A percentile compares a stretch with the other conserved stretches of the same genome.
These are phyloP conservation scores for Trichosurus vulpecula DNA, from an alignment of 2,797 vertebrate species.

Conservation along the genomic window DNA sequence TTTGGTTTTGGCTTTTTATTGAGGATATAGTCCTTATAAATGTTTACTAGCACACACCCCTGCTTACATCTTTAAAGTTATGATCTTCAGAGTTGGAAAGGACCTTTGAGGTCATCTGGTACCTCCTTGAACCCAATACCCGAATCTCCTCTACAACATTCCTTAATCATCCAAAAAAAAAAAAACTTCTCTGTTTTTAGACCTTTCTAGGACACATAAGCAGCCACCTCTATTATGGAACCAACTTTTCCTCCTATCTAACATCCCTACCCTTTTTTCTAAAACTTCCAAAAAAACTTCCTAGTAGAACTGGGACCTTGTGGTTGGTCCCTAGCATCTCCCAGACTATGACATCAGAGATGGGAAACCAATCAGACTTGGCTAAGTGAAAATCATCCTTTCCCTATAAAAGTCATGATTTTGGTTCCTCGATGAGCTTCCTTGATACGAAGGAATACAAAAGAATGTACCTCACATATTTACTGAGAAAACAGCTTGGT, in stretches of 20 bases:
- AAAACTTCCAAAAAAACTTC: not conserved
- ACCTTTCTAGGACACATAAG: not conserved
- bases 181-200: not conserved
- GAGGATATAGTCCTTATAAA: not conserved
- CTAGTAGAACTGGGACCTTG: not conserved
- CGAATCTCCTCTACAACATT: too few relatives aligned
- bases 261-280: not conserved
- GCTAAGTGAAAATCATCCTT: not conserved
- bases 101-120: not conserved
- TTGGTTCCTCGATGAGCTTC: not conserved
- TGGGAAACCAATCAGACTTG: not conserved
- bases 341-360: too few relatives aligned
- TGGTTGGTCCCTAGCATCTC: not conserved
- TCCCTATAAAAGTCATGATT: not conserved
- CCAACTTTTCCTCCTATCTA: not conserved
- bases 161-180: not conserved
- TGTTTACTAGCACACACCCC: not conserved
- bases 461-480: not conserved
- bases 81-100: slow-evolving; percentile 3
- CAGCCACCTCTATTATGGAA: not conserved
- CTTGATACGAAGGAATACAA: not conserved
- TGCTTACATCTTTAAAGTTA: not conserved
- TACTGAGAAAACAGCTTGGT: not conserved
- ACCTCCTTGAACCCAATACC: not conserved
- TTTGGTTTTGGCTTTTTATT: not conserved